Conservation (phyloP, 1,140 invertebrate genomes). For the Andricus grossulariae region DNA sequence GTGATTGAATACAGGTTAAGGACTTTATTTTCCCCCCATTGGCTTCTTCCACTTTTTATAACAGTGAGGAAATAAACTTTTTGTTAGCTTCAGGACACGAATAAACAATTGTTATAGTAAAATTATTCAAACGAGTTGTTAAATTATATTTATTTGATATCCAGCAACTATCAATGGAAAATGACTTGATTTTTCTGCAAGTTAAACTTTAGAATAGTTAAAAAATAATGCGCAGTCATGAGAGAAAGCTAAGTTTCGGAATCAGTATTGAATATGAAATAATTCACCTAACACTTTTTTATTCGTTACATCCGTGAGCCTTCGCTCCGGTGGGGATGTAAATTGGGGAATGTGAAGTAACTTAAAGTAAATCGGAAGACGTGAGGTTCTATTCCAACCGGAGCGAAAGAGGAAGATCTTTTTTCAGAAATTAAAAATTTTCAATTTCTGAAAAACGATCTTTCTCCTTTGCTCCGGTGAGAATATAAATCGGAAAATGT, state of each 20-base stretch:
- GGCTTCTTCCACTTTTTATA: neutral
- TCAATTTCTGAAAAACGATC: too few species aligned
- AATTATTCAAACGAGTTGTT: too few species aligned
- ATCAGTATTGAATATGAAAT: neutral
- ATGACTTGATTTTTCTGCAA: neutral
- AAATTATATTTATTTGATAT: neutral
- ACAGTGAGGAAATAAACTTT: neutral
- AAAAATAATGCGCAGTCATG: neutral
- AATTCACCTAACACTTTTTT: neutral
- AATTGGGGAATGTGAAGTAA: too few species aligned
- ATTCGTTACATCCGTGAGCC: too few species aligned
- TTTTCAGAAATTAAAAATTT: too few species aligned
- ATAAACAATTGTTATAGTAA: neutral
- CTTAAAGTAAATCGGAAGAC: too few species aligned
- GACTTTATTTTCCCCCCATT: neutral
- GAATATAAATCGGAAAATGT: too few species aligned
- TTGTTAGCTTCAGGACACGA: too few species aligned
- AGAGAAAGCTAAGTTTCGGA: neutral
- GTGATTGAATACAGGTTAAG: neutral
- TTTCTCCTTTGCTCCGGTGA: too few species aligned
- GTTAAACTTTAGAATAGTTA: neutral
- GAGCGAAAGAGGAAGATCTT: too few species aligned
- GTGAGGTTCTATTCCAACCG: too few species aligned
- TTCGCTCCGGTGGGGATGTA: neutral
- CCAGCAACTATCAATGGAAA: neutral